Evolutionary conservation across 2,888 invertebrate genomes (phyloP).

Genomic region (Cosmorhoe ocellata): DNA sequence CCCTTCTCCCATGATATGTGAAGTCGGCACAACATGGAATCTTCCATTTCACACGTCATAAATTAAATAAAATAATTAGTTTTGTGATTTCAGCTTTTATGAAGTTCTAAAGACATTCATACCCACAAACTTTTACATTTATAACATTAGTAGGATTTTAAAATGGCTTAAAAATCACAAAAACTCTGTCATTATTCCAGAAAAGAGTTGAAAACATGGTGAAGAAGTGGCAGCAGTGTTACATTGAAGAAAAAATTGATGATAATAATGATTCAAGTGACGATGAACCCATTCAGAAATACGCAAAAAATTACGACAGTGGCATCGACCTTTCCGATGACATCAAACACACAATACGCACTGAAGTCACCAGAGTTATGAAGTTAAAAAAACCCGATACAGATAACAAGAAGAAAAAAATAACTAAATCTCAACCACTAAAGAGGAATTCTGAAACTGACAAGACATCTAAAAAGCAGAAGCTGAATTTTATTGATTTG

Average conservation of each 20-base stretch:
- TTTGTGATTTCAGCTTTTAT: no score
- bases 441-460: slow-evolving; percentile 28
- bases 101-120: no score
- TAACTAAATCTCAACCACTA: slow-evolving; percentile 6
- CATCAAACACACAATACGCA: slow-evolving; percentile 52
- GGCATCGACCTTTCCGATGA: slow-evolving; percentile 59
- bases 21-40: no score
- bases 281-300: slow-evolving; percentile 71
- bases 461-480: slow-evolving; percentile 31
- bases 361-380: slow-evolving; percentile 55
- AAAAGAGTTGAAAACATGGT: slow-evolving; percentile 54
- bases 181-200: slow-evolving; percentile 40
- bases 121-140: no score
- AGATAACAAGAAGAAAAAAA: slow-evolving; percentile 19
- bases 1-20: no score
- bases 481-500: slow-evolving; percentile 21
- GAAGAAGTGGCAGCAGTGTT: slow-evolving; percentile 52
- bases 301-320: slow-evolving; percentile 54
- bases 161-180: no score
- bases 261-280: slow-evolving; percentile 50
- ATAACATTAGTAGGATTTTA: no score
- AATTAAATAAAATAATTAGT: no score
- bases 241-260: slow-evolving; percentile 39
- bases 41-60: no score
- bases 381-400: slow-evolving; percentile 10